Percentiles rank a stretch among this genome's conserved stretches.
phyloP scores from a whole-genome alignment of 2,888 invertebrate species.

The Tryphoninae sp. region DNA sequence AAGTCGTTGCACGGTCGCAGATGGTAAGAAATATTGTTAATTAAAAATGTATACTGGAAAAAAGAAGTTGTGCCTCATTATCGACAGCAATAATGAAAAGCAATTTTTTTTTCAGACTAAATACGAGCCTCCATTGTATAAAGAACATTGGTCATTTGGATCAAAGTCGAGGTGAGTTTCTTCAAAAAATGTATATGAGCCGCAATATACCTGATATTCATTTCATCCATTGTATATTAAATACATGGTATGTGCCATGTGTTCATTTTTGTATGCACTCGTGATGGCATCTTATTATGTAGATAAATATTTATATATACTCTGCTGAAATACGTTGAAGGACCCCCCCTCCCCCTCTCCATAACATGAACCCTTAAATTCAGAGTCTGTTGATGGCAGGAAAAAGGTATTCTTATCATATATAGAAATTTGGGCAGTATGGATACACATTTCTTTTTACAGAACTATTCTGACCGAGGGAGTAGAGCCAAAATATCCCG shows the following conservation, averaged over 20 bases:
- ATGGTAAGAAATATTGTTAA: slow-evolving; percentile 68
- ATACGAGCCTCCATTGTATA: slow-evolving; percentile 69
- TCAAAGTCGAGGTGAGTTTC: slow-evolving; percentile 75
- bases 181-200: not conserved
- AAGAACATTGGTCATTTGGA: slow-evolving; percentile 76
- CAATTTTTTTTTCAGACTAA: slow-evolving; percentile 68
- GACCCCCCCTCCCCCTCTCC: too few species aligned
- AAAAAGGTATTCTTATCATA: too few species aligned
- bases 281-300: too few species aligned
- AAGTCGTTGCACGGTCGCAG: slow-evolving; percentile 73
- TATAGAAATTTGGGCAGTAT: too few species aligned
- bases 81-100: not conserved
- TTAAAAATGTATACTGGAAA: not conserved
- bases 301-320: too few species aligned
- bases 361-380: too few species aligned
- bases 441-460: not conserved
- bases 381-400: too few species aligned
- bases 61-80: not conserved
- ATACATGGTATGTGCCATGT: too few species aligned
- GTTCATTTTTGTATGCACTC: too few species aligned
- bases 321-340: too few species aligned
- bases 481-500: slow-evolving; percentile 74
- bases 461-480: slow-evolving; percentile 77
- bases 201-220: too few species aligned
- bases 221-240: too few species aligned